These are phyloP conservation scores for Odontocolon sp. DNA, from an alignment of 2,888 invertebrate genomes.

Conservation along the genomic window DNA sequence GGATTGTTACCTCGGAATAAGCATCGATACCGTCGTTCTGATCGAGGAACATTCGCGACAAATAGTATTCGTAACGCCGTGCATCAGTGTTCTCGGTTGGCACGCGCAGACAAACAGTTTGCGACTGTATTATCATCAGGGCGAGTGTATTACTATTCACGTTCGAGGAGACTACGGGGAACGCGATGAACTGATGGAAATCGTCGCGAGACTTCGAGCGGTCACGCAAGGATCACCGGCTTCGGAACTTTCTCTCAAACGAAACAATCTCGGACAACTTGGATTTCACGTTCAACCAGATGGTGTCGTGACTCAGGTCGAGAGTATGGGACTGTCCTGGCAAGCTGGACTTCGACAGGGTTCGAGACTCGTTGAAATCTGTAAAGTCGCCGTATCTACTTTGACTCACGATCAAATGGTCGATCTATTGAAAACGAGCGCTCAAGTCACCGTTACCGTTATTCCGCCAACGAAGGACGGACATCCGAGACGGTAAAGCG, in stretches of 20 bases:
- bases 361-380: constrained; percentile 94
- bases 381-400: constrained; percentile 94
- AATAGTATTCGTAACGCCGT: constrained; percentile 93
- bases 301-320: constrained; percentile 97
- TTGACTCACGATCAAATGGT: constrained; percentile 96
- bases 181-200: constrained; percentile 87
- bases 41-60: constrained; percentile 92
- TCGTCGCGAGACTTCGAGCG: constrained; percentile 89
- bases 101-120: constrained; percentile 85
- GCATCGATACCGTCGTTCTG: constrained; percentile 92
- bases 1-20: constrained; percentile 92
- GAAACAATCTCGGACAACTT: constrained; percentile 92
- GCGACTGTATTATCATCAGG: constrained; percentile 95
- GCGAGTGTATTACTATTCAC: constrained; percentile 93
- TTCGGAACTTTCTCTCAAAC: constrained; percentile 90
- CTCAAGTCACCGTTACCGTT: constrained; percentile 91
- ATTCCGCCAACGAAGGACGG: constrained; percentile 89
- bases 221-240: constrained; percentile 91
- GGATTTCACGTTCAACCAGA: constrained; percentile 96
- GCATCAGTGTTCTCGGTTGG: constrained; percentile 90
- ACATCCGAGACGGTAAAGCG: constrained; percentile 83
- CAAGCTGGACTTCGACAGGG: constrained; percentile 94
- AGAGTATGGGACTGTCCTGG: constrained; percentile 87
- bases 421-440: constrained; percentile 93
- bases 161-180: constrained; percentile 87